Evolutionary conservation across 2,888 invertebrate species (phyloP).

Genomic region (Campopleginae sp.): DNA sequence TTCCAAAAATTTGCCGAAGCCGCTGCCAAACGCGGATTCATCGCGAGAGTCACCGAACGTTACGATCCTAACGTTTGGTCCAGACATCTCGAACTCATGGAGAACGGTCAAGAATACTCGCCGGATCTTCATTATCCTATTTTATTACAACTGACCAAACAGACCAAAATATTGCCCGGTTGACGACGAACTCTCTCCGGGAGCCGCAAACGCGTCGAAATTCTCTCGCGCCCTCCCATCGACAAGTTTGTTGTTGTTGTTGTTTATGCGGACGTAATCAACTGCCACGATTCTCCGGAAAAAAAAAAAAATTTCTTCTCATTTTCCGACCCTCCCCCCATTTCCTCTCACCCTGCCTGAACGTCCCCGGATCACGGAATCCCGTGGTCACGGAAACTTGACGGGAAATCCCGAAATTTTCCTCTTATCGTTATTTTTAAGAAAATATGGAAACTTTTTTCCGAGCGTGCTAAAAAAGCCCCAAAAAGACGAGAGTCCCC

Average conservation of each 20-base stretch:
- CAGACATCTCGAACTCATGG: constrained; percentile 87
- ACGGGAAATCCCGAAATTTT: background rate
- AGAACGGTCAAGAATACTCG: constrained; percentile 87
- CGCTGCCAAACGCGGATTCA: constrained; percentile 87
- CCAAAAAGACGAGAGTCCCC: constrained; percentile 44
- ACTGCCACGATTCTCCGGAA: constrained; percentile 46
- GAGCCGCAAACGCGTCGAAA: constrained; percentile 2
- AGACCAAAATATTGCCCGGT: constrained; percentile 77
- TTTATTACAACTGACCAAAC: constrained; percentile 87
- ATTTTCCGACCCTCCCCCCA: background rate
- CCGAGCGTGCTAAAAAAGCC: constrained; percentile 22
- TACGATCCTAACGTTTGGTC: constrained; percentile 90
- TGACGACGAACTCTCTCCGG: constrained; percentile 67
- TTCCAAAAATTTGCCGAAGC: constrained; percentile 89
- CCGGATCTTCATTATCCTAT: constrained; percentile 90
- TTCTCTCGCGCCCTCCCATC: constrained; percentile 15
- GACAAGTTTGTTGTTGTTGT: constrained; percentile 29
- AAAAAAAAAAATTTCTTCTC: constrained; percentile 14
- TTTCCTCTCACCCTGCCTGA: background rate
- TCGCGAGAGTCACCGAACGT: constrained; percentile 86
- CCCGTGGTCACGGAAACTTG: background rate
- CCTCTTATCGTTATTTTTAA: background rate
- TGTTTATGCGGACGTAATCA: constrained; percentile 5
- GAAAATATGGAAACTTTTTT: background rate
- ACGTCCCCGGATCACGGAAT: background rate